Evolutionary conservation across 2,888 invertebrate species (phyloP), one percentile per base, ranked within the genome.

Genomic region (Pandemis heparana): DNA sequence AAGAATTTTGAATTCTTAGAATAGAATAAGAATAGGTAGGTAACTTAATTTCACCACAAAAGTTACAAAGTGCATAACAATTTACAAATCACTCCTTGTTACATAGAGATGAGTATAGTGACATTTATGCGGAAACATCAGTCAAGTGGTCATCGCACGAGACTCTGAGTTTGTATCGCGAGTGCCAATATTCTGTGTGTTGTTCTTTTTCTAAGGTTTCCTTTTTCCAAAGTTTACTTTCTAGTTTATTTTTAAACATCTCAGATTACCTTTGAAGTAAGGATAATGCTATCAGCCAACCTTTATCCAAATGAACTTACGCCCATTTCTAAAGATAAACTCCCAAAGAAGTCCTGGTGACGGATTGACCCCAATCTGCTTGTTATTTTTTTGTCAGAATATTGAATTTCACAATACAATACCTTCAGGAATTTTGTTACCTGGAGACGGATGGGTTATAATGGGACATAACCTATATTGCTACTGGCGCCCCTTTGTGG

Each of bases 361-460:
- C 32, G 56, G 66, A 41, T 67, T 67, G 56, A 39, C 66, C 56
- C 41, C 12, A 67, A 67, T 56, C 66, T 41, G 32, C 51, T 51
- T 67, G 56, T 67, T 67, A 65, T 65, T 66, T 56, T 32, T 56
- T 41, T 18, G 39, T 12, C 41, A 56, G 56, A 66, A 66, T 66
- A 66, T 66, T 56, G 53, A 41, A 56, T 66, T 66, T 66, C 66
- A 56, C 66, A 38, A 48, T 65, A 56, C 66, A 38, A 48, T 65
- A 66, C 51, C 56, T 66, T 66, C 23, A 65, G 65, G 46, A 41
- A 56, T 41, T 64, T 64, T 32, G 66, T 67, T 67, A 67, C 66
- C 66, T 67, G 56, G 9, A 18, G 14, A 41, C 65, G 18, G 32
- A 48, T 61, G 39, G 18, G 18, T 53, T 67, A 56, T 56, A 67